phyloP scores from a whole-genome alignment of 2,113 vertebrate species.

The Apteryx owenii region DNA sequence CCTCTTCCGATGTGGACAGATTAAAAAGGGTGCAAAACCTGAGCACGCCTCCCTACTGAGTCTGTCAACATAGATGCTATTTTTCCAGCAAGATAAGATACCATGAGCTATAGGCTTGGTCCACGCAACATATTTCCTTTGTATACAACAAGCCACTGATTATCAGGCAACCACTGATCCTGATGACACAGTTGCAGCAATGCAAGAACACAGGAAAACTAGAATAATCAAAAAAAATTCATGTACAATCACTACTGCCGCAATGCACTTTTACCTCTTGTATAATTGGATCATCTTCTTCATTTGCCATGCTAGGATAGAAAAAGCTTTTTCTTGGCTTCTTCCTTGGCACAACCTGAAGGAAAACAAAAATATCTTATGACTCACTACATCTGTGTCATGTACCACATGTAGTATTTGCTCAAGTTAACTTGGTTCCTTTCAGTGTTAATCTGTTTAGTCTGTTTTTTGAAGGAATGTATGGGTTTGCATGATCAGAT shows the following conservation, averaged over 20 bases:
- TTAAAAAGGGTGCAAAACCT: neutral
- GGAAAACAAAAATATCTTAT: slow-evolving; percentile 18
- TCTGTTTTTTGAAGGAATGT: neutral
- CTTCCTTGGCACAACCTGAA: slow-evolving; percentile 57
- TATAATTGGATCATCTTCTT: slow-evolving; percentile 97
- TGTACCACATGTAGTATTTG: neutral
- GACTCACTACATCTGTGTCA: neutral
- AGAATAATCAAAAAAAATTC: neutral
- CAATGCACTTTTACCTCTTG: slow-evolving; percentile 86
- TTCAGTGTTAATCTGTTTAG: neutral
- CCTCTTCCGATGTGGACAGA: neutral
- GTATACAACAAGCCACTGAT: neutral
- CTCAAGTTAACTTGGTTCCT: neutral
- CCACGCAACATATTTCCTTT: neutral
- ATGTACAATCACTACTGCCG: neutral
- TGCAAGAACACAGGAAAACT: neutral
- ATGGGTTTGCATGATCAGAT: neutral
- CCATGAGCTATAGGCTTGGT: neutral
- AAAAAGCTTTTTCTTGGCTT: slow-evolving; percentile 17
- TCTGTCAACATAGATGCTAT: neutral
- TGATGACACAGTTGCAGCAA: neutral
- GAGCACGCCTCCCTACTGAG: neutral
- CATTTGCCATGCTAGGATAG: slow-evolving; percentile 92
- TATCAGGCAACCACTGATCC: neutral
- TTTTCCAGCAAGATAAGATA: neutral